Conservation (phyloP, 2,113 vertebrate genomes). For the Geococcyx californianus region DNA sequence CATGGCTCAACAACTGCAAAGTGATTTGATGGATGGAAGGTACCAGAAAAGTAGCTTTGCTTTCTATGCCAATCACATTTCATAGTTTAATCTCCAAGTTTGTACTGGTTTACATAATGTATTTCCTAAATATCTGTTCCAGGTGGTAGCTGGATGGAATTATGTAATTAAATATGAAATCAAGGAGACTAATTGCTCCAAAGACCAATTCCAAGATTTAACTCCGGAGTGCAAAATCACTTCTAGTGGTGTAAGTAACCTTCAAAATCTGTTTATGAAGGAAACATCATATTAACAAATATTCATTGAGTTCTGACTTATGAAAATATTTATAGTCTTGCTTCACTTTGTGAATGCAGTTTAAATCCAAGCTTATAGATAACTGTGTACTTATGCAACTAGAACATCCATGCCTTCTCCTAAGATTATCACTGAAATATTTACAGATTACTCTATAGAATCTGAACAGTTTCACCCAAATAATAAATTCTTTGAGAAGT, state of each 20-base stretch:
- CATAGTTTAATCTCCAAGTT: neutral
- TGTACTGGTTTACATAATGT: neutral
- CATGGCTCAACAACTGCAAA: neutral
- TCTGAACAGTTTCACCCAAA: neutral
- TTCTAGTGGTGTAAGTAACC: constrained; percentile 72
- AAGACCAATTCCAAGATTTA: constrained; percentile 75
- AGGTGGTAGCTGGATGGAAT: constrained; percentile 86
- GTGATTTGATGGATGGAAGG: neutral
- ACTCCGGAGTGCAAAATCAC: constrained; percentile 73
- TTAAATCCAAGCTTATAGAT: neutral
- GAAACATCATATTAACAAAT: neutral
- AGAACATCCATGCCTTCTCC: neutral
- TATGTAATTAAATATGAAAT: constrained; percentile 80
- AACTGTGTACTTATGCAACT: neutral
- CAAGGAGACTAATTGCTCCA: constrained; percentile 85
- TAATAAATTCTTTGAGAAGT: neutral
- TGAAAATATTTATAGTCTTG: neutral
- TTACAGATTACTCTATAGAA: neutral
- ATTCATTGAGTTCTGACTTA: neutral
- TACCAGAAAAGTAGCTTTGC: neutral
- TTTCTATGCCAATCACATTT: neutral
- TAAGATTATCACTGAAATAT: neutral
- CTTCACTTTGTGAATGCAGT: neutral
- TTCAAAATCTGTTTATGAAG: neutral
- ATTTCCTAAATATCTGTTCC: constrained; percentile 36